phyloP scores from a whole-genome alignment of 2,888 invertebrate genomes.

The Spicauda simplicius region DNA sequence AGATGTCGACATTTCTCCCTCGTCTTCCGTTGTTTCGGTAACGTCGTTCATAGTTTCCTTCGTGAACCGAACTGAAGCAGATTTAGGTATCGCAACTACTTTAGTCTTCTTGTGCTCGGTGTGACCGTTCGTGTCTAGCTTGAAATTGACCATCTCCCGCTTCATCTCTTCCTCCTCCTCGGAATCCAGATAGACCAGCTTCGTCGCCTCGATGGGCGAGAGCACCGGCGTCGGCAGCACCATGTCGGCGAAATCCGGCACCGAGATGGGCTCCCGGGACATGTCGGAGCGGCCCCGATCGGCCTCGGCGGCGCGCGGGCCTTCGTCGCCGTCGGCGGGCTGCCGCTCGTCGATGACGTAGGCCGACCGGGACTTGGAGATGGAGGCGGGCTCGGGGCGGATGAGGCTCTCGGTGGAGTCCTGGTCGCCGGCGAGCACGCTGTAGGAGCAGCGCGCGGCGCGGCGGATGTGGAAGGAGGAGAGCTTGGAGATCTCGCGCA shows the following conservation, averaged over 20 bases:
- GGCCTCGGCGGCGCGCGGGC: constrained; percentile 61
- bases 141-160: constrained; percentile 51
- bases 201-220: constrained; percentile 88
- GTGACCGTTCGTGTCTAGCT: constrained; percentile 50
- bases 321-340: constrained; percentile 56
- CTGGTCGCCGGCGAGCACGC: constrained; percentile 85
- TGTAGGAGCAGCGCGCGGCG: constrained; percentile 89
- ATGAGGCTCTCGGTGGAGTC: constrained; percentile 88
- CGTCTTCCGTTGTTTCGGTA: constrained; percentile 74
- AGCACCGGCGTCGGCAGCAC: constrained; percentile 87
- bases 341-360: constrained; percentile 80
- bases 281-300: constrained; percentile 64
- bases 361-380: constrained; percentile 85
- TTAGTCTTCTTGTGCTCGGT: constrained; percentile 49
- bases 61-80: constrained; percentile 85
- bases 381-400: constrained; percentile 59
- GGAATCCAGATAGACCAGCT: constrained; percentile 88
- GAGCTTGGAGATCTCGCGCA: constrained; percentile 89
- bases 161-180: constrained; percentile 85
- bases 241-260: constrained; percentile 89
- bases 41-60: constrained; percentile 70
- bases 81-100: constrained; percentile 75
- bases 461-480: constrained; percentile 88
- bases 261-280: constrained; percentile 89
- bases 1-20: constrained; percentile 87